A percentile compares a stretch with the other conserved stretches of the same genome.
Evolutionary conservation across 1,140 invertebrate genomes (phyloP).

Genomic region (Neuroterus valhalla): DNA sequence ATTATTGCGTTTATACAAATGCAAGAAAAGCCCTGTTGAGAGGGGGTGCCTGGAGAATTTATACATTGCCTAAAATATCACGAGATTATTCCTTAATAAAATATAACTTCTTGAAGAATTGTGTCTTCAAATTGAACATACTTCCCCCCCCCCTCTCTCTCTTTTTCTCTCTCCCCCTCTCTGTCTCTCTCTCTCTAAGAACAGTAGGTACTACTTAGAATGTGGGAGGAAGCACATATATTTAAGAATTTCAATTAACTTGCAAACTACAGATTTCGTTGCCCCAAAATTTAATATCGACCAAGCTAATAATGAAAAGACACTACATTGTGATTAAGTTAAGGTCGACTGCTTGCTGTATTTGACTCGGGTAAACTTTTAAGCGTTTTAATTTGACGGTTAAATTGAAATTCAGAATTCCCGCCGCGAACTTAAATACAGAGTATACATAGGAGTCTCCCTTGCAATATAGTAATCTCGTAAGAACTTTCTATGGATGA

Average conservation of each 20-base stretch:
- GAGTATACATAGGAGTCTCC: slow-evolving; percentile 17
- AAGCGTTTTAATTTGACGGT: slow-evolving; percentile 28
- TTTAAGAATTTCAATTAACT: slow-evolving; percentile 8
- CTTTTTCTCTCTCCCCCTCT: no score
- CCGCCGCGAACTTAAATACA: slow-evolving; percentile 28
- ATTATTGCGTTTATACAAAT: slow-evolving; percentile 72
- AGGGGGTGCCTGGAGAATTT: slow-evolving; percentile 34
- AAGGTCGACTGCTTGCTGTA: neutral
- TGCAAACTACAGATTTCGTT: neutral
- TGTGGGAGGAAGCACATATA: neutral
- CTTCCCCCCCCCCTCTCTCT: neutral
- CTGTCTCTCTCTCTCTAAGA: neutral
- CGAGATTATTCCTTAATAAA: neutral
- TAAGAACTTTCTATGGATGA: slow-evolving; percentile 39
- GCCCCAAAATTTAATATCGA: slow-evolving; percentile 2
- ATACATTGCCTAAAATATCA: neutral
- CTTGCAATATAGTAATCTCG: slow-evolving; percentile 21
- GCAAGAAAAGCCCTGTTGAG: slow-evolving; percentile 28
- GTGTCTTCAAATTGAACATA: neutral
- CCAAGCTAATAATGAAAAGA: neutral
- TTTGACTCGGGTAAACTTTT: slow-evolving; percentile 26
- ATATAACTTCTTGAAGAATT: neutral
- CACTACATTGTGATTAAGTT: slow-evolving; percentile 13
- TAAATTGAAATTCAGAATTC: slow-evolving; percentile 31
- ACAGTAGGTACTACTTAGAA: neutral